A percentile compares a stretch with the other conserved stretches of the same genome.
Evolutionary conservation across 92 coral and sea anemone genomes (phyloP).

Genomic region (Heteractis magnifica): DNA sequence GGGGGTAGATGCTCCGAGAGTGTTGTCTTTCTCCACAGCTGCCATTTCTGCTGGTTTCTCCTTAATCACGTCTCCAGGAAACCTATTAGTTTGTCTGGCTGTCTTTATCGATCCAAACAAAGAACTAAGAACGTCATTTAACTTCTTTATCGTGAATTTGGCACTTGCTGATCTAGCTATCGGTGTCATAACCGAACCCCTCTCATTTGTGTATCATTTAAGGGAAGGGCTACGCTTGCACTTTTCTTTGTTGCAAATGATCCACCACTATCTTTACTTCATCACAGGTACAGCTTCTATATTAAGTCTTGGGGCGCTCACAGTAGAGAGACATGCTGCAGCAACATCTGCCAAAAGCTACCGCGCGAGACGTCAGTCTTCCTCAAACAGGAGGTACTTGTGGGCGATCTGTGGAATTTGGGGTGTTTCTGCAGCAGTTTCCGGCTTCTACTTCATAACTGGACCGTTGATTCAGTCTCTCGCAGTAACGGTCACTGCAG

Average conservation of each 20-base stretch:
- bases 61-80: constrained; percentile 35
- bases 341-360: constrained; percentile 22
- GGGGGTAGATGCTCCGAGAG: constrained; percentile 2
- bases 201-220: constrained; percentile 33
- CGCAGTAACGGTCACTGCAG: constrained; percentile 18
- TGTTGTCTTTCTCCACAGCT: constrained; percentile 35
- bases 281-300: constrained; percentile 36
- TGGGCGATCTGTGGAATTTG: constrained; percentile 17
- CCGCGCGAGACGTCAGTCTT: constrained; percentile 19
- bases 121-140: constrained; percentile 40
- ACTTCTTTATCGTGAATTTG: constrained; percentile 41
- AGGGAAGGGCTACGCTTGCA: constrained; percentile 30
- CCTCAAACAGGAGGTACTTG: neutral
- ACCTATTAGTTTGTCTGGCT: constrained; percentile 30
- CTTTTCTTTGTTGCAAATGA: constrained; percentile 6
- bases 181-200: constrained; percentile 35
- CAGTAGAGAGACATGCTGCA: constrained; percentile 37
- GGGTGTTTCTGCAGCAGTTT: constrained; percentile 18
- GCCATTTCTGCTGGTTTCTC: constrained; percentile 21
- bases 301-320: constrained; percentile 40
- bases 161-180: constrained; percentile 38
- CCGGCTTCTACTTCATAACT: constrained; percentile 25
- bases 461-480: constrained; percentile 32
- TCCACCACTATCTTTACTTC: constrained; percentile 35
- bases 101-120: constrained; percentile 28